Conservation (phyloP, 1,140 invertebrate species). For the Zaprionus gabonicus region DNA sequence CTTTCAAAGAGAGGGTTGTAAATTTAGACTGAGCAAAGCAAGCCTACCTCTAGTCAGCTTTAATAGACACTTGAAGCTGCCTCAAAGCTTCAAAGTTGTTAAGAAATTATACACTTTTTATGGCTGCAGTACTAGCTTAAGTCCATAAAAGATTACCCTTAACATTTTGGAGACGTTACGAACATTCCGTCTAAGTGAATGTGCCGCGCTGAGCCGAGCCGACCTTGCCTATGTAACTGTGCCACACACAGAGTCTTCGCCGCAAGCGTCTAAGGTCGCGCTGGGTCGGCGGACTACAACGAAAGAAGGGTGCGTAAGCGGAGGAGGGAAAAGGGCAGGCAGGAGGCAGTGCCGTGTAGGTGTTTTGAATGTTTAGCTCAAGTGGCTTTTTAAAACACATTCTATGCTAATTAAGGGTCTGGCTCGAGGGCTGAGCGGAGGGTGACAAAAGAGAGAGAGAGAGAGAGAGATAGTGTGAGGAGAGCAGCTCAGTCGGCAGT, state of each 20-base stretch:
- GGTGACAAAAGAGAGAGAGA: neutral
- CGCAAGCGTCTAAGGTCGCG: conserved; percentile 75
- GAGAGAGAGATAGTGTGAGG: neutral
- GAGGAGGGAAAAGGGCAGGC: neutral
- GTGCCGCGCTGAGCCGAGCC: conserved; percentile 9
- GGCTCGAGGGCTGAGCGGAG: conserved; percentile 17
- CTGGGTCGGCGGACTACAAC: conserved; percentile 17
- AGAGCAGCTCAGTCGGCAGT: neutral
- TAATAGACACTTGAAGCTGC: neutral
- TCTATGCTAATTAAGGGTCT: conserved; percentile 80
- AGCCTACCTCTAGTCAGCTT: neutral
- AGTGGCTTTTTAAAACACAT: conserved; percentile 82
- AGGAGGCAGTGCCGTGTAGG: conserved; percentile 49
- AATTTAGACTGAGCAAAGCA: too few species aligned
- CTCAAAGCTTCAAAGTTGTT: neutral
- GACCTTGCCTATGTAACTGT: conserved; percentile 62
- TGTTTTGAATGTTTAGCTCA: conserved; percentile 82
- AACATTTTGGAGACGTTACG: neutral
- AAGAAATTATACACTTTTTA: too few species aligned
- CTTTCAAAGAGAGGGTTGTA: too few species aligned
- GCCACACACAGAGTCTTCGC: conserved; percentile 57
- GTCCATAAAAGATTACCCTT: neutral
- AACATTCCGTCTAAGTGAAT: neutral
- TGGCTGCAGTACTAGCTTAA: neutral
- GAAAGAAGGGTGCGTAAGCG: neutral